Evolutionary conservation across 2,888 invertebrate genomes (phyloP).

Genomic region (Caenorhabditis sp.): DNA sequence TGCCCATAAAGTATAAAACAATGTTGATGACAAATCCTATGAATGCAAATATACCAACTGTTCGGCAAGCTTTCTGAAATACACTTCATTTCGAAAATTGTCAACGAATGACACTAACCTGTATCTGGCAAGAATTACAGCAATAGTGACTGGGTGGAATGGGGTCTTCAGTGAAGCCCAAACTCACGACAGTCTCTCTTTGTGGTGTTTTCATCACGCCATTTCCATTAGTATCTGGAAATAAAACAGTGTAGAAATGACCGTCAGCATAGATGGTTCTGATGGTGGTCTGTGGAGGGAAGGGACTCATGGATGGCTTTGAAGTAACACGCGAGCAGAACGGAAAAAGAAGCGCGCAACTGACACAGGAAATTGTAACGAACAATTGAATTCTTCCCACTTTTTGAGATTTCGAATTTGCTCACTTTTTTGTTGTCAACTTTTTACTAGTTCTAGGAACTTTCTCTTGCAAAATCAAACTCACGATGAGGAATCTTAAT

Average conservation of each 20-base stretch:
- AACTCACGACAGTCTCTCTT: conserved; percentile 62
- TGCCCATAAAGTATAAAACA: conserved; percentile 63
- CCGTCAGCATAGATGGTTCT: conserved; percentile 26
- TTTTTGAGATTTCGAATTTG: background rate
- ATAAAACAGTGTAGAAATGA: conserved; percentile 29
- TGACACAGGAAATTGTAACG: background rate
- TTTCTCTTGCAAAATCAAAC: too few relatives aligned
- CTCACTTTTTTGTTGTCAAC: too few relatives aligned
- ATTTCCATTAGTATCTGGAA: conserved; percentile 63
- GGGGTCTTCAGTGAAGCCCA: conserved; percentile 63
- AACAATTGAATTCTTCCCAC: conserved; percentile 35
- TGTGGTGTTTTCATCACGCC: conserved; percentile 59
- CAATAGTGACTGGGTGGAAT: conserved; percentile 62
- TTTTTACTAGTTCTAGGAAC: too few relatives aligned
- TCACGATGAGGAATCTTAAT: conserved; percentile 53
- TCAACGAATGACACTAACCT: conserved; percentile 13
- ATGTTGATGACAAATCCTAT: conserved; percentile 67
- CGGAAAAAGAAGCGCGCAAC: background rate
- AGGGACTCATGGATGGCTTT: background rate
- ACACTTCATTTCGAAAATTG: background rate
- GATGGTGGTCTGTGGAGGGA: conserved; percentile 6
- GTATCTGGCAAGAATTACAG: conserved; percentile 56
- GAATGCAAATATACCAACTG: conserved; percentile 67
- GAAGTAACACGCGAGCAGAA: conserved; percentile 7
- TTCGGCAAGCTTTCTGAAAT: conserved; percentile 66